phyloP scores from a whole-genome alignment of 2,797 vertebrate genomes.

The Acanthurus leucopareius region DNA sequence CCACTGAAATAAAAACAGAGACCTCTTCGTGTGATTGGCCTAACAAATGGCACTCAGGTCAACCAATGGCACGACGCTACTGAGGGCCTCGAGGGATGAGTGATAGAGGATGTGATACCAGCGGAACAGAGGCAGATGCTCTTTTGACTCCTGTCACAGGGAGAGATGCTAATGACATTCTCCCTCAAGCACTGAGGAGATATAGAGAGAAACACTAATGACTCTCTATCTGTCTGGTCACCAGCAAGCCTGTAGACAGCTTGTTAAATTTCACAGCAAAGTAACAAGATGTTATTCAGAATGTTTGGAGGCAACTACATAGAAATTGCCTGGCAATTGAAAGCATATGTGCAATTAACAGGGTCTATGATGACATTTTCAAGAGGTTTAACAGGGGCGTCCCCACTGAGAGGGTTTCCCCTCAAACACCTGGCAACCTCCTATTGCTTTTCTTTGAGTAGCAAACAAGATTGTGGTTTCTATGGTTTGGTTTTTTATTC shows the following conservation, averaged over 20 bases:
- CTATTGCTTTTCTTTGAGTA: neutral
- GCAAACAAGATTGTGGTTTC: neutral
- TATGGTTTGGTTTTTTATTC: no score
- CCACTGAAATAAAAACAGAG: constrained; percentile 50
- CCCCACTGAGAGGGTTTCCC: neutral
- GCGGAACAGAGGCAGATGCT: constrained; percentile 69
- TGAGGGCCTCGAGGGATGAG: constrained; percentile 53
- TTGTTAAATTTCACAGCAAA: constrained; percentile 68
- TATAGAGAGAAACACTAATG: constrained; percentile 64
- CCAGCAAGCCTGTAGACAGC: constrained; percentile 54
- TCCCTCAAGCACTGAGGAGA: constrained; percentile 64
- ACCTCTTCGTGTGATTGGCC: constrained; percentile 47
- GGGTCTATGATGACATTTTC: neutral
- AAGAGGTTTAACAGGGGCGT: neutral
- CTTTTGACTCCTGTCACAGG: constrained; percentile 66
- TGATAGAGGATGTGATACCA: constrained; percentile 61
- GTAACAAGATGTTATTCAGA: constrained; percentile 58
- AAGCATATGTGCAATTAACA: constrained; percentile 47
- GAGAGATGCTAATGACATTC: constrained; percentile 71
- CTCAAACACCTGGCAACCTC: neutral
- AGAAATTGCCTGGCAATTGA: constrained; percentile 54
- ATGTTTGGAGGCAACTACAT: constrained; percentile 43
- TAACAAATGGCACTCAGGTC: constrained; percentile 57
- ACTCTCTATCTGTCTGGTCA: constrained; percentile 66
- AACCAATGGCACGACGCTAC: constrained; percentile 33